Conservation (phyloP, 1,140 invertebrate genomes). For the Drosophila prosaltans region DNA sequence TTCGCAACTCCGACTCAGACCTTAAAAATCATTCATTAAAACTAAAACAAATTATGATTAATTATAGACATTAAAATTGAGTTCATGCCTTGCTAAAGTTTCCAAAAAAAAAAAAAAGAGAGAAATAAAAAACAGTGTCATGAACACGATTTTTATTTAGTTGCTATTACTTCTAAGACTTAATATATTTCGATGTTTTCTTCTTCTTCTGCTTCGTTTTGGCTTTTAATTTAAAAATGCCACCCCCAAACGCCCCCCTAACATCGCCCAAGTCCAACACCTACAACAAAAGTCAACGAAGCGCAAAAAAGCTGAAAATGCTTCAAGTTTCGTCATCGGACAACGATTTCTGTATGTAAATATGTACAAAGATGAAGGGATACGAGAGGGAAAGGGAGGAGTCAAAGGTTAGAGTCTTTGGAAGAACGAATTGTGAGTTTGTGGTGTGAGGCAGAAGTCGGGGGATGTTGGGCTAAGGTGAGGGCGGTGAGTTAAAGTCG, state of each 20-base stretch:
- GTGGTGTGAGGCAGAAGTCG: neutral
- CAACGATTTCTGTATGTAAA: conserved; percentile 38
- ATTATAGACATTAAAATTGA: conserved; percentile 74
- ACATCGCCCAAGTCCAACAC: conserved; percentile 46
- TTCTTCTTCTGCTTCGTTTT: conserved; percentile 24
- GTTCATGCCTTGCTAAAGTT: conserved; percentile 76
- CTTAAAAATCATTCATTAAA: conserved; percentile 57
- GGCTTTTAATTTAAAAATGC: conserved; percentile 62
- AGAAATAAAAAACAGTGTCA: conserved; percentile 73
- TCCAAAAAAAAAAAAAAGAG: conserved; percentile 50
- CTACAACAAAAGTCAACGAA: conserved; percentile 70
- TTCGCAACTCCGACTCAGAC: conserved; percentile 9
- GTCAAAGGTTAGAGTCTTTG: neutral
- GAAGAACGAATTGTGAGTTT: neutral
- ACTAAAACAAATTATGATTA: conserved; percentile 78
- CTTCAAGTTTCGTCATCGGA: conserved; percentile 70
- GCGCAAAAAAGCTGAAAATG: conserved; percentile 74
- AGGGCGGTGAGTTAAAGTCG: conserved; percentile 21
- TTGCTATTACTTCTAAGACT: conserved; percentile 46
- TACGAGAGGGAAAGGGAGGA: neutral
- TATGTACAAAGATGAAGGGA: conserved; percentile 9
- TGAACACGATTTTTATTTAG: conserved; percentile 48
- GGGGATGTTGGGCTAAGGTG: neutral
- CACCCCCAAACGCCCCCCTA: neutral
- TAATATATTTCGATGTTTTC: conserved; percentile 56